Percentiles rank a stretch among this genome's conserved stretches.
These are phyloP conservation scores for Brenthis hecate DNA, from an alignment of 2,888 invertebrate genomes.

Conservation along the genomic window DNA sequence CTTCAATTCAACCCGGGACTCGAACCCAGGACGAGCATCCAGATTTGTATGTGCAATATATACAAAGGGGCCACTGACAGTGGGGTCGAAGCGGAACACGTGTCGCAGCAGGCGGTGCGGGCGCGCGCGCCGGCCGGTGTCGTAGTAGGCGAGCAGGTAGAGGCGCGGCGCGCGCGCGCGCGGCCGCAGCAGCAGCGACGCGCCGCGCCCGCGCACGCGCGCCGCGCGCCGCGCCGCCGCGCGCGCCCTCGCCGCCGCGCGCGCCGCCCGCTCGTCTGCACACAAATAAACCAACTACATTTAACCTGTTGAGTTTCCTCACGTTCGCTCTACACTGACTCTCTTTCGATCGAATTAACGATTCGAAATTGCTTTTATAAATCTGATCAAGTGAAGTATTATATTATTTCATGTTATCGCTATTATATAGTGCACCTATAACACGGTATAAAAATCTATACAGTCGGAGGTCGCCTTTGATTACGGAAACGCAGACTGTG, in stretches of 20 bases:
- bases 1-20: no score
- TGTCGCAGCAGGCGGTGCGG: slow-evolving; percentile 63
- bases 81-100: slow-evolving; percentile 59
- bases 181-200: slow-evolving; percentile 60
- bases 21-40: no score
- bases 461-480: no score
- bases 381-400: no score
- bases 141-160: slow-evolving; percentile 66
- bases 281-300: background rate
- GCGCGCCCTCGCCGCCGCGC: slow-evolving; percentile 48
- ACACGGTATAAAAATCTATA: no score
- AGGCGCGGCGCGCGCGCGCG: slow-evolving; percentile 50
- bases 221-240: slow-evolving; percentile 46
- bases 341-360: no score
- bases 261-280: slow-evolving; percentile 67
- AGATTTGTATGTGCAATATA: background rate
- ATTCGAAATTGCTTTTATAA: no score
- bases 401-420: no score
- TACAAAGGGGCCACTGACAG: slow-evolving; percentile 6
- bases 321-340: no score
- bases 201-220: slow-evolving; percentile 45
- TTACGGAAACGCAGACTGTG: no score
- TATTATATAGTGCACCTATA: no score
- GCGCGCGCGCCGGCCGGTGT: slow-evolving; percentile 54
- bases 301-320: no score